Evolutionary conservation across 2,797 vertebrate species (phyloP), one percentile per base, ranked within the genome.

Genomic region (Sebastes hubbsi): DNA sequence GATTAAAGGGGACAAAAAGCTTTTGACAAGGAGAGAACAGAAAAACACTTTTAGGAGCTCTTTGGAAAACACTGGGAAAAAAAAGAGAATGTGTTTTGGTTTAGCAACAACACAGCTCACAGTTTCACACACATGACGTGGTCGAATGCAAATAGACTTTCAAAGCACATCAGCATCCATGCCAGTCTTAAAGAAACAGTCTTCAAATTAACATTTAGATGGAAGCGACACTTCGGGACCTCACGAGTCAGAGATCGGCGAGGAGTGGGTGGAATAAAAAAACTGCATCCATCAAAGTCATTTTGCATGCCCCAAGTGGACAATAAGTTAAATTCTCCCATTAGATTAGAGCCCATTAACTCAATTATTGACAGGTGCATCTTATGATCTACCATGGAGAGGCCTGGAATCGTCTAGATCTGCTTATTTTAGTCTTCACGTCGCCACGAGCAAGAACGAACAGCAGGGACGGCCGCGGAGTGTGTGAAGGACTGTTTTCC

Each of bases 151-250:
- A 90, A 90, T 85, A 73, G 79, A 87, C 85, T 84, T 87, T 90
- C 87, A 84, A 67, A 81, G 68, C 81, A 77, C 46, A 86, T 92
- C 85, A 88, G 63, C 49, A 65, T 87, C 84, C 24, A 63, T 18
- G 78, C 75, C 79, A 78, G 78, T 87, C 88, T 87, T 87, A 82
- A 88, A 84, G 78, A 88, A 92, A 85, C 89, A 88, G 88, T 72
- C 85, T 87, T 89, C 83, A 92, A 93, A 95, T 95, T 94, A 92
- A 94, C 93, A 95, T 95, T 94, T 94, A 94, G 92, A 94, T 95
- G 86, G 84, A 90, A 92, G 79, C 87, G 90, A 93, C 92, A 88
- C 81, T 78, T 79, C 46, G 55, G 76, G 87, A 91, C 84, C 83
- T 89, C 27, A 2, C 29, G 0, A 90, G 89, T 84, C 82, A 89